A percentile compares a stretch with the other conserved stretches of the same genome.
Evolutionary conservation across 2,113 vertebrate species (phyloP).

Genomic region (Chlorocebus sabaeus): DNA sequence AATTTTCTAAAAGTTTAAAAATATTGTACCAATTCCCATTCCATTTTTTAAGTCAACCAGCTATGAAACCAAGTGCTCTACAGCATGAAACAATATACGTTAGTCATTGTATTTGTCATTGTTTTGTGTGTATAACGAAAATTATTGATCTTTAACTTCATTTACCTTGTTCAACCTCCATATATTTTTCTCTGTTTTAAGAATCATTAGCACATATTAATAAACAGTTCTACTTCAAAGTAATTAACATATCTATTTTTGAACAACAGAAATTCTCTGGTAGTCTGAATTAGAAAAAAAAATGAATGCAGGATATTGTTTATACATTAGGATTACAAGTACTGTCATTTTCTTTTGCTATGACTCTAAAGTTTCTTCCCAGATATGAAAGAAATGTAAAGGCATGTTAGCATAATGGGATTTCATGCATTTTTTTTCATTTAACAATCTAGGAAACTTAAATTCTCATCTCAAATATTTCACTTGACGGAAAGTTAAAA

Average conservation of each 20-base stretch:
- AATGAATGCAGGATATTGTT: neutral
- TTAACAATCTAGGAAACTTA: neutral
- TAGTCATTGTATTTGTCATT: neutral
- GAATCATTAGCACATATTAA: neutral
- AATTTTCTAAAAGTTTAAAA: neutral
- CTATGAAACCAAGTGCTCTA: neutral
- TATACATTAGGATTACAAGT: neutral
- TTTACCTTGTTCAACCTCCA: neutral
- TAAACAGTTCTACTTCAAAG: neutral
- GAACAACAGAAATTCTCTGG: neutral
- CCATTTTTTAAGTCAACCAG: neutral
- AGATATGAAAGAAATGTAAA: neutral
- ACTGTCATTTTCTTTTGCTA: neutral
- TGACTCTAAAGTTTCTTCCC: neutral
- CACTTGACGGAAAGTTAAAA: conserved; percentile 31
- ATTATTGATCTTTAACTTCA: neutral
- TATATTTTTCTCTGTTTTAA: neutral
- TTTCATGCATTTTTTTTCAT: neutral
- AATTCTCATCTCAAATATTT: conserved; percentile 34
- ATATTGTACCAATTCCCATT: neutral
- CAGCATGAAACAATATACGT: neutral
- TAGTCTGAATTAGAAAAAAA: neutral
- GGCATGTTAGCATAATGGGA: neutral
- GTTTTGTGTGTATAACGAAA: neutral
- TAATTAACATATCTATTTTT: neutral